Percentiles rank a stretch among this genome's conserved stretches.
Conservation (phyloP, 2,113 vertebrate genomes). For the Ranitomeya imitator region DNA sequence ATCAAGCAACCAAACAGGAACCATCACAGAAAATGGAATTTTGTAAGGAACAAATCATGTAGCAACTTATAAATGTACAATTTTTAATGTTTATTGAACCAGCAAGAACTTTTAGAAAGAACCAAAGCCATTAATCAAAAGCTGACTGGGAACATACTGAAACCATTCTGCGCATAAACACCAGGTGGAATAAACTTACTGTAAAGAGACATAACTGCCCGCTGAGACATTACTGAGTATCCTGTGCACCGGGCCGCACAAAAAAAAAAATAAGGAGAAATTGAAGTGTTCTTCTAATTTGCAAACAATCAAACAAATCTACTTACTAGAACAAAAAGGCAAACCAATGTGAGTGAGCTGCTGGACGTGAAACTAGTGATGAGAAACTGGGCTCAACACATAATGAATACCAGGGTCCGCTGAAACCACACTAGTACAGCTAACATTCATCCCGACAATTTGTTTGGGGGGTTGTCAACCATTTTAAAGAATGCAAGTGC, state of each 20-base stretch:
- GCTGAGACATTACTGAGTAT: background rate
- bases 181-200: background rate
- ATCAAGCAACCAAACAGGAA: background rate
- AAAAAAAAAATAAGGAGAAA: background rate
- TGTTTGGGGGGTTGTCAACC: too few relatives aligned
- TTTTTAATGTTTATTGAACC: conserved; percentile 4
- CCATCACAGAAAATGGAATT: conserved; percentile 4
- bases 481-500: too few relatives aligned
- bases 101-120: background rate
- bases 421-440: too few relatives aligned
- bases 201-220: background rate
- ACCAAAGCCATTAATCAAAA: conserved; percentile 9
- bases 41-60: background rate
- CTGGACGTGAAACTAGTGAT: too few relatives aligned
- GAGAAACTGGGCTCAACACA: too few relatives aligned
- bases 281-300: background rate
- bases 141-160: conserved; percentile 23
- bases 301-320: too few relatives aligned
- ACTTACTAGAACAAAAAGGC: too few relatives aligned
- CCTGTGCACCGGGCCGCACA: background rate
- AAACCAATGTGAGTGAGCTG: too few relatives aligned
- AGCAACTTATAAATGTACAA: conserved; percentile 9
- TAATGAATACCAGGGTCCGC: too few relatives aligned
- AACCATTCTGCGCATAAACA: background rate
- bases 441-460: too few relatives aligned